A percentile compares a stretch with the other conserved stretches of the same genome.
phyloP scores from a whole-genome alignment of 1,140 invertebrate species.

The Bombus polaris region DNA sequence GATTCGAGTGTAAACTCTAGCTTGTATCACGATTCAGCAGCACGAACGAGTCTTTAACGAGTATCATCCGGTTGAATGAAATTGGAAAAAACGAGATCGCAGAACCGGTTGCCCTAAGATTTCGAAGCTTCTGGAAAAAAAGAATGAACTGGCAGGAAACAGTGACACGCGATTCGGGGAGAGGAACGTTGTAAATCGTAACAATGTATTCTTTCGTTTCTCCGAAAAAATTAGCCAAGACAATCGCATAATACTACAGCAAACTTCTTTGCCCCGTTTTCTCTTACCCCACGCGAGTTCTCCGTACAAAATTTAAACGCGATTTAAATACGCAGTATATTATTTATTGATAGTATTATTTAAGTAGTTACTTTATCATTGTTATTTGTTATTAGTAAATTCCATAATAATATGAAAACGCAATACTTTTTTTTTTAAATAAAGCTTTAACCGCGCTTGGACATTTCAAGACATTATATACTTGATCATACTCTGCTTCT shows the following conservation, averaged over 20 bases:
- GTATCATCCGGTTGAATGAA: slow-evolving; percentile 37
- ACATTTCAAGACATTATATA: too few species aligned
- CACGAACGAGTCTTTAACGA: slow-evolving; percentile 62
- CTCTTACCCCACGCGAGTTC: neutral
- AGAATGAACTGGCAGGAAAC: neutral
- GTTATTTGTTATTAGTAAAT: too few species aligned
- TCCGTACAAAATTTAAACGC: neutral
- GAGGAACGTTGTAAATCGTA: neutral
- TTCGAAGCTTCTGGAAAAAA: slow-evolving; percentile 26
- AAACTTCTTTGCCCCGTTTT: neutral
- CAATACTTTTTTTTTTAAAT: neutral
- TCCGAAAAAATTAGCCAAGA: neutral
- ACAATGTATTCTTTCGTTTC: neutral
- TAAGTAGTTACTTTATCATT: too few species aligned
- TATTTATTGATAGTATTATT: too few species aligned
- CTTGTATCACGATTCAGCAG: slow-evolving; percentile 28
- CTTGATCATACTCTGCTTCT: too few species aligned
- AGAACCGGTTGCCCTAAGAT: slow-evolving; percentile 40
- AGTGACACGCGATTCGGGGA: slow-evolving; percentile 35
- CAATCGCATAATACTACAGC: neutral
- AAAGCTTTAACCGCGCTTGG: neutral
- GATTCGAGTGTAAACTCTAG: slow-evolving; percentile 49
- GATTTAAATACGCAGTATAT: neutral
- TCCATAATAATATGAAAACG: too few species aligned
- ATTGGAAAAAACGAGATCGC: slow-evolving; percentile 47